Base-by-base conservation (phyloP, 2,888 invertebrate genomes). In the Lobophora halterata region DNA sequence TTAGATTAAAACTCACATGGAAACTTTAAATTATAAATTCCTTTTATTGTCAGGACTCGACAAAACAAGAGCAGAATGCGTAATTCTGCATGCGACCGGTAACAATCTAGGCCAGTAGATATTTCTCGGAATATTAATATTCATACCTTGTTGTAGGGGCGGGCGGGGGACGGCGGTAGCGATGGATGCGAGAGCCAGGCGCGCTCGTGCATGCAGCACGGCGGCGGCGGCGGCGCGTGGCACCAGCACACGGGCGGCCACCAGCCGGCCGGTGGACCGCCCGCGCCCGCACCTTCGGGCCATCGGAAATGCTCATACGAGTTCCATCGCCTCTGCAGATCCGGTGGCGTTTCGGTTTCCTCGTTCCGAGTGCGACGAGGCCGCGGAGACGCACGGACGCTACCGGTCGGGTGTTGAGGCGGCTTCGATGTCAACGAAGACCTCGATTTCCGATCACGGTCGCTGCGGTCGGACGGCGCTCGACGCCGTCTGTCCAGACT, bases 361-460 rank as follows among this genome's bases (percentile, higher is more conserved):
- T 82, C 82, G 35, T 71, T 71, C 11, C 78, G 66, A 27, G 73
- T 58, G 6, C 78, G 79, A 2, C 86, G 78, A 9, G 85, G 75
- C 1, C 79, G 76, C 19, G 83, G 80, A 2, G 86, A 86, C 2
- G 79, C 77, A 10, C 83, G 77, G 5, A 78, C 77, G 40, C 79
- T 79, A 8, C 43, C 37, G 4, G 78, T 49, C 29, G 85, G 83
- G 47, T 85, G 86, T 55, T 80, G 82, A 21, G 88, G 88, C 25
- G 88, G 88, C 49, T 88, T 87, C n/a, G 77, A 65, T 24, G 90
- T 81, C 64, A 90, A 72, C 13, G 91, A 89, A 3, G 91, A 92
- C 51, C 90, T 83, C 32, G 90, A 89, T 69, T 91, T 92, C 32
- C 90, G 90, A 62, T 92, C 92, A 20, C 92, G 81, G 51, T 92